phyloP scores from a whole-genome alignment of 2,888 invertebrate species.

The Eudasyphora cyanicolor region DNA sequence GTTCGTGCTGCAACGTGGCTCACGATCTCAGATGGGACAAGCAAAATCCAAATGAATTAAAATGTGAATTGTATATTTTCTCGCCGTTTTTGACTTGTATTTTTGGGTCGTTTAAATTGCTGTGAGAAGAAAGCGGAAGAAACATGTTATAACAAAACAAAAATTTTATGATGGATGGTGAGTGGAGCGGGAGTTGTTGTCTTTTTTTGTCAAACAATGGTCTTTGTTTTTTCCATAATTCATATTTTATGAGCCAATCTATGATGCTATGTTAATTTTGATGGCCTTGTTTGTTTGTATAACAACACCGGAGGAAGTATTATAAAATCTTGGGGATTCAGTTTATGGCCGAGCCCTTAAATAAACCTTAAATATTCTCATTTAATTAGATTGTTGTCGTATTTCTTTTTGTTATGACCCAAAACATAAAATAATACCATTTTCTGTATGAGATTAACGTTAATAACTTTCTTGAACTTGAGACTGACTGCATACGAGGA shows the following conservation, averaged over 20 bases:
- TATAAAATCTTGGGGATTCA: not conserved
- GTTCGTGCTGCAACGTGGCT: constrained; percentile 44
- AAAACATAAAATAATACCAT: not conserved
- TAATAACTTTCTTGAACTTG: not conserved
- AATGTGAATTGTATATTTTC: not conserved
- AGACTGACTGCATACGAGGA: too few relatives aligned
- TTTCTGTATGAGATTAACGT: not conserved
- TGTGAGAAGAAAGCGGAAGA: not conserved
- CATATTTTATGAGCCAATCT: not conserved
- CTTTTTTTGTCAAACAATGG: not conserved
- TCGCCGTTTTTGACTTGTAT: not conserved
- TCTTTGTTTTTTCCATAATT: not conserved
- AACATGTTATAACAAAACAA: too few relatives aligned
- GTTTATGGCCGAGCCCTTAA: not conserved
- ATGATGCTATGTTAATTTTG: not conserved
- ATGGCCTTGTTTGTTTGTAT: not conserved
- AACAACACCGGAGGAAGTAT: too few relatives aligned
- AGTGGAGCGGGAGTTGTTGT: not conserved
- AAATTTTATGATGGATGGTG: too few relatives aligned
- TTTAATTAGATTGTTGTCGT: not conserved
- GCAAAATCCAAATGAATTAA: not conserved
- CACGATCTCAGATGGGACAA: not conserved
- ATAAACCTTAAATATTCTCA: constrained; percentile 1
- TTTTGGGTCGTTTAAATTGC: not conserved
- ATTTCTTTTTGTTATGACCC: not conserved